Evolutionary conservation across 1,140 invertebrate genomes (phyloP).

Genomic region (Periplaneta americana): DNA sequence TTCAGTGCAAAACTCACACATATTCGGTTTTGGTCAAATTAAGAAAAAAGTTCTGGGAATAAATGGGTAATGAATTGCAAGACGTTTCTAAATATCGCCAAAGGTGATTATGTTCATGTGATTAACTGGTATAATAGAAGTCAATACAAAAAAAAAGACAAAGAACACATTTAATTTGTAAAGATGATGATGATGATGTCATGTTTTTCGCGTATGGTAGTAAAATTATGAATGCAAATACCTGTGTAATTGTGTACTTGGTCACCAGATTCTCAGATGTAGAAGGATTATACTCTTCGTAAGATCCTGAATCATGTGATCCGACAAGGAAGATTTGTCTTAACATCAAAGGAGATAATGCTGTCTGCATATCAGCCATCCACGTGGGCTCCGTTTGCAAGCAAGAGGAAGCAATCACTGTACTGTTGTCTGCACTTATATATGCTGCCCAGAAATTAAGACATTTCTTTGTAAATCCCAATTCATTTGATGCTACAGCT

Average conservation of each 20-base stretch:
- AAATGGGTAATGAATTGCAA: too few relatives aligned
- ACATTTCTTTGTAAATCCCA: slow-evolving; percentile 23
- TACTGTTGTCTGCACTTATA: slow-evolving; percentile 16
- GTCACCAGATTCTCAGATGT: slow-evolving; percentile 37
- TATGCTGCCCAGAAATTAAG: slow-evolving; percentile 34
- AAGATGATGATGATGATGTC: too few relatives aligned
- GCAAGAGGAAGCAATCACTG: slow-evolving; percentile 29
- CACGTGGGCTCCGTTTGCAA: slow-evolving; percentile 48
- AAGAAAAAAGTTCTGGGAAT: too few relatives aligned
- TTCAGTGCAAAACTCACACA: too few relatives aligned
- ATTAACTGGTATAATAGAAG: too few relatives aligned
- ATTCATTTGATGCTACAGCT: background rate
- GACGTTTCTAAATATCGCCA: too few relatives aligned
- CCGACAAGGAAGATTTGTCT: slow-evolving; percentile 53
- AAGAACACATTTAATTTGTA: too few relatives aligned
- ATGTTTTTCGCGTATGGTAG: too few relatives aligned
- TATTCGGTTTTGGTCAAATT: too few relatives aligned
- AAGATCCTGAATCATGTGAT: slow-evolving; percentile 57
- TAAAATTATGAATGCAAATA: background rate
- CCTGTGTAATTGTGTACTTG: slow-evolving; percentile 40
- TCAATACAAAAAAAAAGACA: too few relatives aligned
- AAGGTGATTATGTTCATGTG: too few relatives aligned
- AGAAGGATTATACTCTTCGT: slow-evolving; percentile 35
- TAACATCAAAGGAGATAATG: slow-evolving; percentile 37
- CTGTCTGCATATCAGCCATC: slow-evolving; percentile 46